These are phyloP conservation scores for Caenorhabditis becei DNA, from an alignment of 2,888 invertebrate species.

Conservation along the genomic window DNA sequence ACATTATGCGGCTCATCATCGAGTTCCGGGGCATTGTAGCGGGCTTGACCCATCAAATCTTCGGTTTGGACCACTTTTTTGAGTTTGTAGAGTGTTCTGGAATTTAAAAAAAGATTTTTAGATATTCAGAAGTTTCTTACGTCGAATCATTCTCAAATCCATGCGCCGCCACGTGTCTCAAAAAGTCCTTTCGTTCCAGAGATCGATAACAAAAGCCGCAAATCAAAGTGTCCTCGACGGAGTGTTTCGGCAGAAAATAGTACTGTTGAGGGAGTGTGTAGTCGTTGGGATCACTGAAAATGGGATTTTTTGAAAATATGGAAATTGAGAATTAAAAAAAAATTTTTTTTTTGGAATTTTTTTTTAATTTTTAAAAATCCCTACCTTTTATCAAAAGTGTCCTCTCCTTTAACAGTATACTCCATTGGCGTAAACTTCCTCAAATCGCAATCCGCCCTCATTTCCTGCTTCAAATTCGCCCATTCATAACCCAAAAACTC, in stretches of 20 bases:
- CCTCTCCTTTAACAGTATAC: conserved; percentile 36
- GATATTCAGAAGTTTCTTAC: neutral
- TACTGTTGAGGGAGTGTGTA: conserved; percentile 44
- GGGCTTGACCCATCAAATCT: conserved; percentile 15
- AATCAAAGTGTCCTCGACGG: neutral
- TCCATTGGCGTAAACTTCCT: conserved; percentile 14
- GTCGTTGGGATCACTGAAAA: conserved; percentile 47
- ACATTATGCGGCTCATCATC: conserved; percentile 28
- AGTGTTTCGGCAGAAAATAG: conserved; percentile 30
- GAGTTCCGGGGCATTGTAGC: neutral
- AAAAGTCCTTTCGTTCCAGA: conserved; percentile 10
- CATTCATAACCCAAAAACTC: conserved; percentile 51
- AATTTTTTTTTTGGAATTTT: too few species aligned
- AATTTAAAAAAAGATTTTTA: neutral
- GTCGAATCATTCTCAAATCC: conserved; percentile 11
- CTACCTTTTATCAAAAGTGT: conserved; percentile 37
- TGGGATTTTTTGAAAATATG: too few species aligned
- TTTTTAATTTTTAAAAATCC: neutral
- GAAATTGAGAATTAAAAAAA: neutral
- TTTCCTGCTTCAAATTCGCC: conserved; percentile 24
- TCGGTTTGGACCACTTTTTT: neutral
- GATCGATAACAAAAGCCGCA: conserved; percentile 56
- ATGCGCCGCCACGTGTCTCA: conserved; percentile 27
- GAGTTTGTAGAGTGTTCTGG: neutral
- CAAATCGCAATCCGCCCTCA: conserved; percentile 37